A percentile compares a stretch with the other conserved stretches of the same genome.
Evolutionary conservation across 2,888 invertebrate species (phyloP).

Genomic region (Caenorhabditis angaria): DNA sequence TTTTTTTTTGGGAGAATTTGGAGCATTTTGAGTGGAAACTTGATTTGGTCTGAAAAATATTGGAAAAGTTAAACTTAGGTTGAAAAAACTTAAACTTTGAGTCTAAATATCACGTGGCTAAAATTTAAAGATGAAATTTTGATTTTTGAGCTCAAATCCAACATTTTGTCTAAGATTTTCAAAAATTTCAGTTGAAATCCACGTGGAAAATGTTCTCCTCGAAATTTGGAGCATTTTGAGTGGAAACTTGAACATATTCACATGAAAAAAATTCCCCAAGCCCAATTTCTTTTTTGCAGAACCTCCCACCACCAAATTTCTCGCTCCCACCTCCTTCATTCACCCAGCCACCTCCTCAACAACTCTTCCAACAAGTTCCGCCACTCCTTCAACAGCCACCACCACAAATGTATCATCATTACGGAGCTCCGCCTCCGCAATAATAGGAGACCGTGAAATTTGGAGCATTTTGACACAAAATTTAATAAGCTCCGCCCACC

Average conservation of each 20-base stretch:
- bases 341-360: constrained; percentile 14
- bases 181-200: too few species aligned
- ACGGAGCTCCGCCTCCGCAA: too few species aligned
- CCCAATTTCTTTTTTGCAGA: constrained; percentile 15
- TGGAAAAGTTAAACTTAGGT: too few species aligned
- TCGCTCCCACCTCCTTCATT: constrained; percentile 16
- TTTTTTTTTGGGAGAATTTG: too few species aligned
- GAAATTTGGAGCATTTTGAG: background rate
- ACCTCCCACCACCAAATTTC: constrained; percentile 32
- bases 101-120: background rate
- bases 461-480: too few species aligned
- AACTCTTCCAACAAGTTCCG: constrained; percentile 23
- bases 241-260: too few species aligned
- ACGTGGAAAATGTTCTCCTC: too few species aligned
- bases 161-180: too few species aligned
- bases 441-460: too few species aligned
- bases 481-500: too few species aligned
- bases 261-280: background rate
- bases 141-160: background rate
- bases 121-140: background rate
- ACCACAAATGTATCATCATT: background rate
- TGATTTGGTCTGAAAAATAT: too few species aligned
- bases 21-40: background rate
- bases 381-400: constrained; percentile 3
- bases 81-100: too few species aligned